Conservation (phyloP, 2,888 invertebrate genomes). For the Rhingia campestris region DNA sequence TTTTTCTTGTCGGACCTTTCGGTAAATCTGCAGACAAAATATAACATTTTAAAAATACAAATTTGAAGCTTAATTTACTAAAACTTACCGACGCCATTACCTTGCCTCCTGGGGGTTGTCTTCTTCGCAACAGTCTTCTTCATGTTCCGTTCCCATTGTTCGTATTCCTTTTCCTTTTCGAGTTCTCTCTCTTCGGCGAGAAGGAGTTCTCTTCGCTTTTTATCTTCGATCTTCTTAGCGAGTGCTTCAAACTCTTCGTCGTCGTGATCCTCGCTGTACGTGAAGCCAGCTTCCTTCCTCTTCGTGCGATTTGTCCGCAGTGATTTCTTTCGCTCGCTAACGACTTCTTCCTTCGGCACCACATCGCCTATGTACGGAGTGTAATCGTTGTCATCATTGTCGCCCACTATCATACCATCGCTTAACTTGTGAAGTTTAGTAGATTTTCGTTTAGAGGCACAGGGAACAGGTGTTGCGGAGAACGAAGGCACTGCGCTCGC, state of each 20-base stretch:
- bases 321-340: conserved; percentile 75
- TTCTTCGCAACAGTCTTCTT: conserved; percentile 68
- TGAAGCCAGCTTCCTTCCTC: conserved; percentile 76
- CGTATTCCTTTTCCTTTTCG: conserved; percentile 36
- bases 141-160: conserved; percentile 31
- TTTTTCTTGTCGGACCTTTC: conserved; percentile 61
- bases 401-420: conserved; percentile 48
- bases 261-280: conserved; percentile 76
- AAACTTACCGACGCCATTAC: conserved; percentile 35
- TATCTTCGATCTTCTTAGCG: conserved; percentile 64
- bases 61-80: not conserved
- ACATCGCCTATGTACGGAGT: conserved; percentile 55
- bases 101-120: conserved; percentile 60
- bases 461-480: not conserved
- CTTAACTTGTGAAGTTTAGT: conserved; percentile 52
- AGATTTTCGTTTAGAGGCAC: conserved; percentile 18
- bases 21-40: conserved; percentile 22
- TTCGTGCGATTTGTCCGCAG: conserved; percentile 76
- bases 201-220: conserved; percentile 52
- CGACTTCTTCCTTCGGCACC: conserved; percentile 55
- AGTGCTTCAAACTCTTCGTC: conserved; percentile 75
- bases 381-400: conserved; percentile 60
- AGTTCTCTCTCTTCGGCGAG: conserved; percentile 57
- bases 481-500: not conserved
- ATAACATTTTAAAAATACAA: not conserved